phyloP scores from a whole-genome alignment of 2,888 invertebrate species.

The Dryobotodes eremita region DNA sequence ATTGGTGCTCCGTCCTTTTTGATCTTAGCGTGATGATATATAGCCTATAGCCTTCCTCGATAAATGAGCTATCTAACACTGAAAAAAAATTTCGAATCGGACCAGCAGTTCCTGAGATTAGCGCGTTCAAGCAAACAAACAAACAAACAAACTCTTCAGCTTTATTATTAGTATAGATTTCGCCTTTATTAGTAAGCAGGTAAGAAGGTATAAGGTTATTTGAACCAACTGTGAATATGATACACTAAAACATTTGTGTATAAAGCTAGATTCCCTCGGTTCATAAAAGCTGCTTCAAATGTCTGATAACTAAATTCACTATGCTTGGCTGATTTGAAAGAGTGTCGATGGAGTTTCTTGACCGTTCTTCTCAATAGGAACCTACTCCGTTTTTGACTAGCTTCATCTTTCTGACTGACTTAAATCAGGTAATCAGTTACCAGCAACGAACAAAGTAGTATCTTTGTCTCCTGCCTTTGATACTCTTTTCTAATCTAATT shows the following conservation, averaged over 20 bases:
- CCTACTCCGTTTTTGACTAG: background rate
- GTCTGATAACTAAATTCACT: background rate
- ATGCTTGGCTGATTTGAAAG: background rate
- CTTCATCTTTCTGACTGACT: background rate
- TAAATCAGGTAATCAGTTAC: background rate
- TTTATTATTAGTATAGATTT: no score
- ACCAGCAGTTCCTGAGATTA: no score
- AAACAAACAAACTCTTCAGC: no score
- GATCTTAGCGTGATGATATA: no score
- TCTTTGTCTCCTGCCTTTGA: background rate
- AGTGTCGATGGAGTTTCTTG: background rate
- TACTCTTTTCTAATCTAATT: background rate
- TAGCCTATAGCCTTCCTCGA: no score
- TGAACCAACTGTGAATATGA: background rate
- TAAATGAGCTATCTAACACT: no score
- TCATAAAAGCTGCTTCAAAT: constrained; percentile 10
- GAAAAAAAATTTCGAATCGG: no score
- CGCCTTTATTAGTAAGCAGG: background rate
- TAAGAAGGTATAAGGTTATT: background rate
- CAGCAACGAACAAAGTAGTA: background rate
- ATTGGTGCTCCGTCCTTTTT: no score
- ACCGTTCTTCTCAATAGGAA: background rate
- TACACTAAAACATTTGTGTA: background rate
- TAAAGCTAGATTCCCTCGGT: background rate
- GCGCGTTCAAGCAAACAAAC: no score